Conservation (phyloP, 1,140 invertebrate genomes). For the Camponotus vicinus region DNA sequence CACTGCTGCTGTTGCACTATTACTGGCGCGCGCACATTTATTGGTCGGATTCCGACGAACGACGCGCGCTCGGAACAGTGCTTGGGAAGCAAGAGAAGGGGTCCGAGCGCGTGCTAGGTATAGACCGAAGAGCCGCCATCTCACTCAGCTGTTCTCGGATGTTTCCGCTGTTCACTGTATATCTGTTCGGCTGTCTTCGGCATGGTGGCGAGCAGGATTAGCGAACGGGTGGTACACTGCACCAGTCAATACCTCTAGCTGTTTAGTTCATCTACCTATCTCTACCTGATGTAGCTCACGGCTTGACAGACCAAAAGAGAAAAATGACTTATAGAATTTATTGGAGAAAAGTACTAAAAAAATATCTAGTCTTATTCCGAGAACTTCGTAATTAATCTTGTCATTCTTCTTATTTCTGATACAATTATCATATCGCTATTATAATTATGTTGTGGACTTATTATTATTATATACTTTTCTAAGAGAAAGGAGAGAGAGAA, state of each 20-base stretch:
- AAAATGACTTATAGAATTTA: conserved; percentile 52
- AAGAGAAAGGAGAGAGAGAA: not conserved
- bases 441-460: too few species aligned
- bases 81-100: not conserved
- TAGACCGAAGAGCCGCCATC: not conserved
- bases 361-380: conserved; percentile 55
- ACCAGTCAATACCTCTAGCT: conserved; percentile 4
- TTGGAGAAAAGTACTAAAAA: conserved; percentile 38
- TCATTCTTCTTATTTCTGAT: not conserved
- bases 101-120: not conserved
- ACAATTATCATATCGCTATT: too few species aligned
- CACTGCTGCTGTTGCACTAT: conserved; percentile 58
- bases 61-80: conserved; percentile 1
- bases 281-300: conserved; percentile 55
- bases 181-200: conserved; percentile 23
- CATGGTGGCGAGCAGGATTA: conserved; percentile 49
- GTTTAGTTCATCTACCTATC: conserved; percentile 61
- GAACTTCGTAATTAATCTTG: conserved; percentile 14
- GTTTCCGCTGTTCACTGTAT: not conserved
- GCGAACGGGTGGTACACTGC: conserved; percentile 63
- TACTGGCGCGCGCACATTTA: conserved; percentile 43
- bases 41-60: conserved; percentile 65
- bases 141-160: conserved; percentile 22
- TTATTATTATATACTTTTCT: not conserved
- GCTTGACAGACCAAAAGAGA: conserved; percentile 35